A percentile compares a stretch with the other conserved stretches of the same genome.
Evolutionary conservation across 2,113 vertebrate species (phyloP).

Genomic region (Eublepharis macularius): DNA sequence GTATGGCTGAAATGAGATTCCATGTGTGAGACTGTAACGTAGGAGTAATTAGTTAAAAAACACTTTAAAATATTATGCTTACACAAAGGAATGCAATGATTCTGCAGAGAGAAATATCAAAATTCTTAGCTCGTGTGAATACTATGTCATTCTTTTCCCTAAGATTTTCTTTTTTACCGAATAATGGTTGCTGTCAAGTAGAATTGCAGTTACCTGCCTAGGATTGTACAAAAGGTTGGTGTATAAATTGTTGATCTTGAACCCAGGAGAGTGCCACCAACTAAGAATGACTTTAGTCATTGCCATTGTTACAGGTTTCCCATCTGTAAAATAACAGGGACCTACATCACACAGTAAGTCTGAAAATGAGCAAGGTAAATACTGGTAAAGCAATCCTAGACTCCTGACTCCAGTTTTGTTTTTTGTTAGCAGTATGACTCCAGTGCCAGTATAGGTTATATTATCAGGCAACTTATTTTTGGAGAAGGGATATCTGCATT

Average conservation of each 20-base stretch:
- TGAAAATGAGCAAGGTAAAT: not conserved
- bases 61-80: too few relatives aligned
- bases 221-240: not conserved
- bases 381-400: not conserved
- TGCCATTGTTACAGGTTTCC: not conserved
- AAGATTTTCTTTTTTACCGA: too few relatives aligned
- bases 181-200: too few relatives aligned
- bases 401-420: not conserved
- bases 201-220: fast-evolving
- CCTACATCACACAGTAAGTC: not conserved
- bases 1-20: not conserved
- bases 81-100: not conserved
- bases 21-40: not conserved
- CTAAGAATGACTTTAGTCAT: not conserved
- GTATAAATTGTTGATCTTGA: not conserved
- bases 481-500: not conserved
- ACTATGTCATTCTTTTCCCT: not conserved
- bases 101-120: not conserved
- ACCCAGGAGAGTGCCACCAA: not conserved
- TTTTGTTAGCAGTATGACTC: not conserved
- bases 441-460: not conserved
- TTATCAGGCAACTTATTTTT: not conserved
- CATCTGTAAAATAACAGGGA: not conserved
- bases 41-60: not conserved
- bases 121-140: not conserved